Evolutionary conservation across 2,888 invertebrate species (phyloP).

Genomic region (Drosophila atripex): DNA sequence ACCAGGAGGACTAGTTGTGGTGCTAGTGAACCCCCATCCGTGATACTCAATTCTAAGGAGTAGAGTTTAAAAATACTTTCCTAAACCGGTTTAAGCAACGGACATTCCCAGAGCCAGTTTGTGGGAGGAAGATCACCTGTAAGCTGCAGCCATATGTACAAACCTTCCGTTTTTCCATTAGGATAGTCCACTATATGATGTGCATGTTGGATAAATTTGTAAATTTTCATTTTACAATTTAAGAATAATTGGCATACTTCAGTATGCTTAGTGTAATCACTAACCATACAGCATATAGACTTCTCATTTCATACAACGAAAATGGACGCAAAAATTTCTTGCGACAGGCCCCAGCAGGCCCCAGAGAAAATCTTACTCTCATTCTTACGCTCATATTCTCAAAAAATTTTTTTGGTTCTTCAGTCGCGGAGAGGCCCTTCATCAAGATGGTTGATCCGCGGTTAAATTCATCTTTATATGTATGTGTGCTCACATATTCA

Average conservation of each 20-base stretch:
- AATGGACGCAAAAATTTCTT: too few species aligned
- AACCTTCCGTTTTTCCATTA: conserved; percentile 40
- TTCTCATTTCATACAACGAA: too few species aligned
- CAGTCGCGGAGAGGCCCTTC: too few species aligned
- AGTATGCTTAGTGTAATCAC: conserved; percentile 20
- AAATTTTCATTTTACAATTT: conserved; percentile 20
- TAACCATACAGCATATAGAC: too few species aligned
- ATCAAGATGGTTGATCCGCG: too few species aligned
- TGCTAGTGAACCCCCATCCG: conserved; percentile 3
- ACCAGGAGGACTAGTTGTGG: conserved; percentile 31
- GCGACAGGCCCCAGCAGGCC: too few species aligned
- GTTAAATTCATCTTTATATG: too few species aligned
- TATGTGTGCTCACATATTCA: too few species aligned
- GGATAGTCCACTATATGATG: conserved; percentile 10
- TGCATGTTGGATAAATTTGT: conserved; percentile 11
- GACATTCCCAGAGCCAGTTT: conserved; percentile 35
- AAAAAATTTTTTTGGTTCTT: too few species aligned
- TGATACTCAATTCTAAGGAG: conserved; percentile 40
- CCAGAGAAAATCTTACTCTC: too few species aligned
- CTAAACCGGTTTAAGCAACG: background rate
- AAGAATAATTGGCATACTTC: conserved; percentile 12
- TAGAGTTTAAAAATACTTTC: conserved; percentile 4
- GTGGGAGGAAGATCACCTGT: conserved; percentile 3
- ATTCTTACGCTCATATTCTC: too few species aligned
- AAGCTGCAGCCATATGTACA: conserved; percentile 59